Conservation (phyloP, 1,140 invertebrate species). For the Wiebesia pumilae region DNA sequence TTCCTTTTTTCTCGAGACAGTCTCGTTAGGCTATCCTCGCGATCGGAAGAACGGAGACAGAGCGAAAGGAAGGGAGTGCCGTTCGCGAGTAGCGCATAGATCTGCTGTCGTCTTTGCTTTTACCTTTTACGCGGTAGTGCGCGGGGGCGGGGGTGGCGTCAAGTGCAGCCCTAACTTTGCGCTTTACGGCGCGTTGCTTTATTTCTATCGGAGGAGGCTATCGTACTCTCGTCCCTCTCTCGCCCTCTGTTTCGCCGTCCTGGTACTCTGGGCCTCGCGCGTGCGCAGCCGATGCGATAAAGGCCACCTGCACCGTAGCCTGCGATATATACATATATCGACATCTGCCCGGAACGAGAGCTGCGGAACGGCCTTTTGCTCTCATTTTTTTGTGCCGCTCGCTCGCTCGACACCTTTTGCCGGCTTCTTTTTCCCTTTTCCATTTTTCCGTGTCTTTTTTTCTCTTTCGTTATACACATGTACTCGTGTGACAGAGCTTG, state of each 20-base stretch:
- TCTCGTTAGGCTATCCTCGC: neutral
- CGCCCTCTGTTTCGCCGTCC: neutral
- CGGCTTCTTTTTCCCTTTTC: neutral
- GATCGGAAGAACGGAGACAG: slow-evolving; percentile 20
- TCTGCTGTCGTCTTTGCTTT: slow-evolving; percentile 33
- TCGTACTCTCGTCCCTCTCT: slow-evolving; percentile 12
- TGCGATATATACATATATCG: slow-evolving; percentile 29
- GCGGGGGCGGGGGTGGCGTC: neutral
- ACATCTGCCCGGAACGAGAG: slow-evolving; percentile 28
- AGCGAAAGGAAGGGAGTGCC: neutral
- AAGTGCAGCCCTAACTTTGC: slow-evolving; percentile 33
- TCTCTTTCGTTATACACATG: neutral
- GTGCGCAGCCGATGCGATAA: slow-evolving; percentile 9
- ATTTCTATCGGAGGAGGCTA: slow-evolving; percentile 34
- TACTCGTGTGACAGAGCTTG: neutral
- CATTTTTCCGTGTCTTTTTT: neutral
- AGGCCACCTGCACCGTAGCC: slow-evolving; percentile 26
- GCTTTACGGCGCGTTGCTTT: slow-evolving; percentile 33
- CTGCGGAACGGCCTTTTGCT: slow-evolving; percentile 7
- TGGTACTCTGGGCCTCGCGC: neutral
- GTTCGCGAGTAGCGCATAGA: neutral
- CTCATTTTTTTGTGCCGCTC: slow-evolving; percentile 8
- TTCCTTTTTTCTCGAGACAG: neutral
- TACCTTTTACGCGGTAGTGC: neutral
- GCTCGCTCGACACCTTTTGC: slow-evolving; percentile 11